Base-by-base conservation (phyloP, 1,140 invertebrate genomes). In the Trichonephila inaurata region DNA sequence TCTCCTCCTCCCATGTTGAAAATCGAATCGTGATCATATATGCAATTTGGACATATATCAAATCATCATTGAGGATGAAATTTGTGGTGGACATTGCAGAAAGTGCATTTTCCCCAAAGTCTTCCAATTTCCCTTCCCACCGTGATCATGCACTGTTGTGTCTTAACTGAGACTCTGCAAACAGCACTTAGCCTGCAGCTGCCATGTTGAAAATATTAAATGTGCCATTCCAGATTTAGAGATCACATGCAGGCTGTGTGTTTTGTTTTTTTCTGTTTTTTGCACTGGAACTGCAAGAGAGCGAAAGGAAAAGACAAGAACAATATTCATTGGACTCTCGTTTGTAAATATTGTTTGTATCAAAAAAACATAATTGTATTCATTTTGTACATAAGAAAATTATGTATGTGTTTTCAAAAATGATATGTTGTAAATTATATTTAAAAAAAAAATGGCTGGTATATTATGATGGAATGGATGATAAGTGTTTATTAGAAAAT, bases 1-100 rank as follows among this genome's bases (percentile, higher is more conserved):
- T 97, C 98, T 93, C 97, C 97, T 94, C 97, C 98, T n/a, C 97
- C 98, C 88, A 89, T 94, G 87, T 33, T 94, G 64, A 94, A 94
- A 58, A 94, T 94, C 40, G 93, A 94, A 87, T 94, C 93, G 77
- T 94, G 93, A 94, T 88, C 72, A 77, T 77, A 6, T 51, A 8
- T 64, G 62, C 28, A 77, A 40, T 69, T 77, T 7, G 24, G 66
- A 89, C 28, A 60, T 21, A 21, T 66, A 89, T 40, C 62, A 89
- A 72, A 89, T 72, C 24, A 58, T 77, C 72, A 19, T 77, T 40
- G 87, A 89, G 87, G 66, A 44, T 24, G 44, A 40, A 62, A 89
- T 58, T 24, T 89, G 87, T 72, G 87, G 77, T 51, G 51, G 72
- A 60, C 82, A 16, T 83, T 58, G 44, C 72, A 40, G 14, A 24